These are phyloP conservation scores for Smittia sp. DNA, from an alignment of 2,888 invertebrate genomes.

Conservation along the genomic window DNA sequence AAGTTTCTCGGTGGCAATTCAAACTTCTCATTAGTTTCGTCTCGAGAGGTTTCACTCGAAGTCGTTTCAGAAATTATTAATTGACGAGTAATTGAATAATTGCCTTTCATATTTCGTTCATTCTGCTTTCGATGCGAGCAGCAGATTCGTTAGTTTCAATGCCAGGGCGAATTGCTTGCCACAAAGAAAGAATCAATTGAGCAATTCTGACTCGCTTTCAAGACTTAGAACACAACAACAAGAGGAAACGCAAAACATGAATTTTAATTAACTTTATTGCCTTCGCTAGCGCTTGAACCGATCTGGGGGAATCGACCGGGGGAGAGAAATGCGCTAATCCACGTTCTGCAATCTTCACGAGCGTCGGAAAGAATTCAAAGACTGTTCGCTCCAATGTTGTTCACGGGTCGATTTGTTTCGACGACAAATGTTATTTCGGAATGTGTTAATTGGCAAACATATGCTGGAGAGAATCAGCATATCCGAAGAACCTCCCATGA, in stretches of 20 bases:
- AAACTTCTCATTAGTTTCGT: neutral
- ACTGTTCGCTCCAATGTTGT: too few relatives aligned
- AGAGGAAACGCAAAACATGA: too few relatives aligned
- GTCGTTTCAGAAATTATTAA: conserved; percentile 1
- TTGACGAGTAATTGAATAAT: conserved; percentile 39
- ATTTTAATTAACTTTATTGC: too few relatives aligned
- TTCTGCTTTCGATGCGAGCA: neutral
- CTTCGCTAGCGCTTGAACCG: too few relatives aligned
- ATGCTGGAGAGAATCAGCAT: neutral
- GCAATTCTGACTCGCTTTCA: neutral
- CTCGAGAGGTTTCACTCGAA: neutral
- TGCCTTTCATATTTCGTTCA: conserved; percentile 30
- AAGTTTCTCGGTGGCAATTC: neutral
- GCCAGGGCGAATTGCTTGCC: neutral
- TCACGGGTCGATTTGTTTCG: neutral
- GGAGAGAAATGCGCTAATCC: too few relatives aligned
- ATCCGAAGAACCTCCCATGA: neutral
- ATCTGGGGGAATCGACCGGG: neutral
- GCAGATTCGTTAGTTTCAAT: neutral
- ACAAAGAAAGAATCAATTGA: conserved; percentile 20
- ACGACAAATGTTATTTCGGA: conserved; percentile 6
- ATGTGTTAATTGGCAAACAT: conserved; percentile 38
- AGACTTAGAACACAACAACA: neutral
- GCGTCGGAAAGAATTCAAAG: too few relatives aligned
- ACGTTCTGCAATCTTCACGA: too few relatives aligned